A percentile compares a stretch with the other conserved stretches of the same genome.
Conservation (phyloP, 2,797 vertebrate genomes). For the Argyrosomus regius region DNA sequence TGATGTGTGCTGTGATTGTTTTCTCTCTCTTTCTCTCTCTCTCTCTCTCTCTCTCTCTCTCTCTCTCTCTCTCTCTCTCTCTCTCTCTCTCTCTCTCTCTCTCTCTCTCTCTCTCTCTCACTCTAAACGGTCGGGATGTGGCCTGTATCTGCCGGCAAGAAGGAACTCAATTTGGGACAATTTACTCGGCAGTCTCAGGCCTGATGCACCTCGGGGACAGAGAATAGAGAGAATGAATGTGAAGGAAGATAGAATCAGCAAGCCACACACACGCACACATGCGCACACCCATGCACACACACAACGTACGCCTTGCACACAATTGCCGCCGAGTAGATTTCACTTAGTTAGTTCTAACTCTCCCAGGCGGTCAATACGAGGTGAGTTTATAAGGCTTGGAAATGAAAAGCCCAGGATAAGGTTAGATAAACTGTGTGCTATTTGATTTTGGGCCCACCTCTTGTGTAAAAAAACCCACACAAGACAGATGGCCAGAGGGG, state of each 20-base stretch:
- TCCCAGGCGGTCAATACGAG: constrained; percentile 95
- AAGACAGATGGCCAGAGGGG: constrained; percentile 77
- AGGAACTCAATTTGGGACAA: constrained; percentile 99
- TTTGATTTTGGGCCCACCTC: constrained; percentile 82
- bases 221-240: constrained; percentile 98
- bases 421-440: constrained; percentile 93
- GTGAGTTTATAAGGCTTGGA: constrained; percentile 96
- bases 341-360: constrained; percentile 97
- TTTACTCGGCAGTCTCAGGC: constrained; percentile 97
- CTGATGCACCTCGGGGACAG: constrained; percentile 93
- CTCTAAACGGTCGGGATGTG: constrained; percentile 92
- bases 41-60: constrained; percentile 41
- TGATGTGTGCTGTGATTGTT: constrained; percentile 92
- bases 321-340: constrained; percentile 96
- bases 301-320: constrained; percentile 81
- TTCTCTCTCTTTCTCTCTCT: constrained; percentile 76
- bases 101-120: constrained; percentile 63
- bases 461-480: constrained; percentile 69
- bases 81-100: constrained; percentile 65
- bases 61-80: constrained; percentile 46
- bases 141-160: constrained; percentile 93
- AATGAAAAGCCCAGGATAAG: constrained; percentile 95
- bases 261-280: constrained; percentile 73
- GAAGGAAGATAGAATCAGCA: constrained; percentile 99
- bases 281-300: constrained; percentile 40